Evolutionary conservation across 2,113 vertebrate species (phyloP).

Genomic region (Myotis brandtii): DNA sequence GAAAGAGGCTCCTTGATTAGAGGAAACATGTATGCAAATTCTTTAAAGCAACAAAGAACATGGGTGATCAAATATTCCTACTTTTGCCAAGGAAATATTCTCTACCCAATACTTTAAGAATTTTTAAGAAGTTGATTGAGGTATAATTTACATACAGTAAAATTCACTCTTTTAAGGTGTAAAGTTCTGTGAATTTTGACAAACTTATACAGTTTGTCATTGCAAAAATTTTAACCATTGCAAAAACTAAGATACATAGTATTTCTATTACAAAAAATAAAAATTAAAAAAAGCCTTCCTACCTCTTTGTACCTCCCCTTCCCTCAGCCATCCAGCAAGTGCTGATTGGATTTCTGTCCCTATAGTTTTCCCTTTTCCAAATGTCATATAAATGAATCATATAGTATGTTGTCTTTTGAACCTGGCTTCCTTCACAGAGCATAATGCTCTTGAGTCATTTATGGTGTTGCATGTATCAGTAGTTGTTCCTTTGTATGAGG

Average conservation of each 20-base stretch:
- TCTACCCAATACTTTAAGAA: neutral
- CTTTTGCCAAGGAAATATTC: neutral
- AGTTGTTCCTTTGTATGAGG: neutral
- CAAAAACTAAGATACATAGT: neutral
- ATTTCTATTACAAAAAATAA: neutral
- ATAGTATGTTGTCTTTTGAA: neutral
- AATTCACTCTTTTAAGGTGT: slow-evolving; percentile 30
- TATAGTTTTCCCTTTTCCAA: neutral
- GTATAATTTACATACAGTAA: slow-evolving; percentile 38
- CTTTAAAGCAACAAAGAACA: neutral
- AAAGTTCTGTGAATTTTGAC: neutral
- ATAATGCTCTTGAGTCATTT: neutral
- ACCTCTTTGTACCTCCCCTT: neutral
- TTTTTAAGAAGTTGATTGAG: neutral
- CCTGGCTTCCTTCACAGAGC: slow-evolving; percentile 5
- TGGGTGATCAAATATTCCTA: neutral
- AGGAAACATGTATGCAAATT: neutral
- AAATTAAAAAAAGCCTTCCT: neutral
- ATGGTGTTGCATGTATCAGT: neutral
- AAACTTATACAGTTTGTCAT: neutral
- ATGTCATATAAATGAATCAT: neutral
- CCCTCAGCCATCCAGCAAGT: neutral
- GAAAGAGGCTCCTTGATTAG: neutral
- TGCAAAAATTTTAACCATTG: neutral
- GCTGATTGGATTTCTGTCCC: slow-evolving; percentile 24